Conservation (phyloP, 2,113 vertebrate genomes). For the Puffinus mauretanicus region DNA sequence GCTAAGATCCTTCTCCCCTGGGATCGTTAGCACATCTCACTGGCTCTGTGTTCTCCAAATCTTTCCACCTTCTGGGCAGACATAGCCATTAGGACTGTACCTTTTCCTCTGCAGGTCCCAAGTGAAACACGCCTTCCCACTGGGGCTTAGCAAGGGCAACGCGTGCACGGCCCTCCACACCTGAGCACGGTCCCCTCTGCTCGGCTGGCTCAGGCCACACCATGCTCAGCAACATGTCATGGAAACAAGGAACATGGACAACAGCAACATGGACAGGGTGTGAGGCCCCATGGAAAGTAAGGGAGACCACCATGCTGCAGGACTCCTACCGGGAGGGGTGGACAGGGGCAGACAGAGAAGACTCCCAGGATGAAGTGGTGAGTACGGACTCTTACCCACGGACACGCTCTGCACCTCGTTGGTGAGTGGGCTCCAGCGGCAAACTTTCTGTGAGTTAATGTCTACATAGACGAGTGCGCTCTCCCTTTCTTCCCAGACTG, state of each 20-base stretch:
- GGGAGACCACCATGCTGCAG: neutral
- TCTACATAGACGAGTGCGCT: slow-evolving; percentile 82
- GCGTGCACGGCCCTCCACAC: neutral
- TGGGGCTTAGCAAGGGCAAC: neutral
- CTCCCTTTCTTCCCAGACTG: slow-evolving; percentile 85
- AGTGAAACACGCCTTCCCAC: neutral
- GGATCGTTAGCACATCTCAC: neutral
- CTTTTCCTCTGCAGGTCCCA: neutral
- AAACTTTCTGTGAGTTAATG: slow-evolving; percentile 76
- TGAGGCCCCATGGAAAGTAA: neutral
- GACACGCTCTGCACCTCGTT: slow-evolving; percentile 72
- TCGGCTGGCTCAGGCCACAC: accelerated
- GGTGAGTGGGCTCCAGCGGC: slow-evolving; percentile 78
- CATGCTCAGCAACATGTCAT: accelerated
- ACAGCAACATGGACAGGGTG: accelerated
- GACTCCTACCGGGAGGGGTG: neutral
- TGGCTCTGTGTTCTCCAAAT: neutral
- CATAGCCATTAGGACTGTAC: neutral
- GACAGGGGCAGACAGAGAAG: neutral
- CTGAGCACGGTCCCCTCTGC: neutral
- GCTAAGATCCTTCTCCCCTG: neutral
- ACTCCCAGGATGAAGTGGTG: neutral
- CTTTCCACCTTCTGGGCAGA: neutral
- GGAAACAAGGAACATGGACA: too few species aligned
- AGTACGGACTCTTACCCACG: slow-evolving; percentile 65